A percentile compares a stretch with the other conserved stretches of the same genome.
Conservation (phyloP, 2,797 vertebrate genomes). For the Molossus alvarezi region DNA sequence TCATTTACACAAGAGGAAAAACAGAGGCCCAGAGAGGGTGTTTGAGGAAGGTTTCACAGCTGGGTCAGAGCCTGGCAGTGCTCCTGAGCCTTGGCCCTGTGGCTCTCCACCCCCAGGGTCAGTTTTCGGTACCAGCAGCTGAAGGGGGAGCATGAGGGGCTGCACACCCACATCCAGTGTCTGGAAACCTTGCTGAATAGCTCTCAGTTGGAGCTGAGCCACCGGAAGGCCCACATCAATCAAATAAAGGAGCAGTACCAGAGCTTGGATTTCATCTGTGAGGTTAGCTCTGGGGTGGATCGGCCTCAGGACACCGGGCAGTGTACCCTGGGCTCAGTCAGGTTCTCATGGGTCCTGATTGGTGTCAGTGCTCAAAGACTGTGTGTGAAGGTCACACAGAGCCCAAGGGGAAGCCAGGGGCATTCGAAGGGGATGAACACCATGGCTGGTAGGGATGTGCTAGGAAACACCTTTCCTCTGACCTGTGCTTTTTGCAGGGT, state of each 20-base stretch:
- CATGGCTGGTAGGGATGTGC: fast-evolving
- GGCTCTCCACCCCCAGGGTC: slow-evolving; percentile 88
- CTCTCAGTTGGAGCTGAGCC: slow-evolving; percentile 94
- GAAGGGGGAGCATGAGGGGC: slow-evolving; percentile 92
- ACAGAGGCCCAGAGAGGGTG: background rate
- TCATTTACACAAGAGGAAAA: background rate
- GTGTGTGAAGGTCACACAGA: too few relatives aligned
- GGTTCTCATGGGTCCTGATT: fast-evolving
- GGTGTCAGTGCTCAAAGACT: fast-evolving
- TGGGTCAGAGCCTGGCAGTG: fast-evolving
- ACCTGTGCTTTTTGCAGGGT: background rate
- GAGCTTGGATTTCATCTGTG: too few relatives aligned
- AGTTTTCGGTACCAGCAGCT: slow-evolving; percentile 93
- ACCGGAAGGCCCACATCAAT: slow-evolving; percentile 94
- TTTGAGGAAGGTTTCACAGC: background rate
- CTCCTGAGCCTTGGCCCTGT: background rate
- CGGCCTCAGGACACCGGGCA: fast-evolving
- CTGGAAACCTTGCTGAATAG: slow-evolving; percentile 94
- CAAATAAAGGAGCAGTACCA: slow-evolving; percentile 96
- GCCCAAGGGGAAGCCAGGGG: background rate
- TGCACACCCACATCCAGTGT: slow-evolving; percentile 95
- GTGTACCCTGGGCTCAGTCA: fast-evolving
- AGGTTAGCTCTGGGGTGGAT: too few relatives aligned
- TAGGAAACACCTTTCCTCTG: background rate
- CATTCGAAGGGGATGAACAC: fast-evolving